Base-by-base conservation (phyloP, 2,113 vertebrate genomes). In the Heptranchias perlo region DNA sequence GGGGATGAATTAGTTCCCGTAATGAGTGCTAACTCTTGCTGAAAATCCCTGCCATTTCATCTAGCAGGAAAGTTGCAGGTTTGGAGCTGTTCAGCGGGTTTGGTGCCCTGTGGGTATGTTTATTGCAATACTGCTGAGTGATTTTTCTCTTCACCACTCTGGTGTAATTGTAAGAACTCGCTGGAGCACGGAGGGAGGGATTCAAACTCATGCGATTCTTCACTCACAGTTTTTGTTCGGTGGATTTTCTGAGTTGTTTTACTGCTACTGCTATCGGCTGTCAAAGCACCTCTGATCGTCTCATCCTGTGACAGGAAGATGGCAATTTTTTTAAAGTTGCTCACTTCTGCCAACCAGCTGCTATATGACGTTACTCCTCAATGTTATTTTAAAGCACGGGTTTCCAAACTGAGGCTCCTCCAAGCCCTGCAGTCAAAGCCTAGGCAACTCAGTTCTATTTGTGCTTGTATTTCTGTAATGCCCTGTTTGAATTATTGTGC, bases 331-430 rank as follows among this genome's bases (percentile, higher is more conserved):
- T 39, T 39, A 18, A 93, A 49, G 64, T 95, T 69, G 64, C 10
- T 69, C 64, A 69, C 64, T 95, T 52, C 93, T 95, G 93, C 64
- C 44, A 69, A 95, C 93, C 93, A 95, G 93, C 64, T 95, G 61
- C 64, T 35, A 11, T 95, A 47, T 69, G 35, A 6, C 54, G 7
- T 93, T 93, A 58, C 89, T 39, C 16, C 89, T 95, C 25, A 14
- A 44, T 49, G 91, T 94, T 95, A 95, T 95, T 94, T 95, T 69
- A 95, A 67, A 95, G 23, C 93, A 95, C 5, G 93, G 61, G 65
- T 67, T 95, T 69, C 39, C 93, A 95, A 65, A 95, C 28, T 44
- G 44, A 39, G 69, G 21, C 39, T 0, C 58, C n/a, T 69, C 64
- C 65, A 64, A 69, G 93, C 25, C 64, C 16, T 62, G 89, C 16